Percentiles rank a stretch among this genome's conserved stretches.
Evolutionary conservation across 2,888 invertebrate genomes (phyloP).

Genomic region (Lutraria lutraria): DNA sequence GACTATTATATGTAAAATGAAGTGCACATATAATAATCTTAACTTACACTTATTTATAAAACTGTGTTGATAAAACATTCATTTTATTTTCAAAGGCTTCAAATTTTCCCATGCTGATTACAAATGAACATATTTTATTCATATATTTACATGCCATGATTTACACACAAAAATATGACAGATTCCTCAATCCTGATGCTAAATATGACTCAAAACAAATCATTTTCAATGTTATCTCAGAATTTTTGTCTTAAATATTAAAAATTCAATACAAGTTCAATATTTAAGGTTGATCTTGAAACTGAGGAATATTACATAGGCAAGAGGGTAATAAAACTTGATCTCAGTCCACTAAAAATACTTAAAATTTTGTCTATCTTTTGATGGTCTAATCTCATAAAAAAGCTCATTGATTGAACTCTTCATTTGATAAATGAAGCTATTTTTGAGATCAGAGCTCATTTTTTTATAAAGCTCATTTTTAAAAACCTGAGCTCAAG

Average conservation of each 20-base stretch:
- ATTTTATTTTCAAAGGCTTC: background rate
- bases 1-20: constrained; percentile 55
- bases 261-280: background rate
- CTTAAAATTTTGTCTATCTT: background rate
- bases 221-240: background rate
- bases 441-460: background rate
- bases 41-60: constrained; percentile 19
- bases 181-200: background rate
- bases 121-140: background rate
- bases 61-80: background rate
- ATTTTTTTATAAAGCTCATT: background rate
- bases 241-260: background rate
- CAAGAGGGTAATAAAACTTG: background rate
- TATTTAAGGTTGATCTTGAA: background rate
- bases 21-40: background rate
- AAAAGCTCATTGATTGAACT: background rate
- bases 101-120: background rate
- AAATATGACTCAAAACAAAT: background rate
- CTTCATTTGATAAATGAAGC: background rate
- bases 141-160: no score
- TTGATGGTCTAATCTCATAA: background rate
- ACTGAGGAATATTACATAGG: background rate
- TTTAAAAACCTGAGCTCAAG: no score
- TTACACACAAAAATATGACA: no score
- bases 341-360: background rate